Base-by-base conservation (phyloP, 2,113 vertebrate genomes). In the Coracopsis vasa region DNA sequence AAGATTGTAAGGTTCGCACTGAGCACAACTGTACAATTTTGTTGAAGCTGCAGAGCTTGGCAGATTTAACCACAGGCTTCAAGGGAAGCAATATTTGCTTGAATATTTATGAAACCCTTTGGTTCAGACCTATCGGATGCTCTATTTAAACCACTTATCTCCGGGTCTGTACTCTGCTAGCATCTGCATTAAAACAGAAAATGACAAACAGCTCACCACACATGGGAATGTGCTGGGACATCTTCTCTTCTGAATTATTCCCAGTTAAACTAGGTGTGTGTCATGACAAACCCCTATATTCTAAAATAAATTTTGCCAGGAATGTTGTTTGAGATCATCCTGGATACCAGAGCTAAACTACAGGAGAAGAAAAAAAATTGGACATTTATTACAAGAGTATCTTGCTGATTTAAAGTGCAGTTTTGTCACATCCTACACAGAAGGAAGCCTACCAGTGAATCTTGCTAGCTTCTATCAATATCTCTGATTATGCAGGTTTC, bases 101-200 rank as follows among this genome's bases (percentile, higher is more conserved):
- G 75, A 92, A 42, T 78, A 91, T 88, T 95, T 85, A 87, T 67
- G 31, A 77, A 78, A 67, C 9, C 53, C 54, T 64, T 39, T 69
- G 29, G 16, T 83, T 89, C 50, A 80, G 58, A 77, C 35, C 79
- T 71, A 75, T 42, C 48, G 42, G 62, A 91, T 47, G 85, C 19
- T 33, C 74, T 74, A 42, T 66, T 93, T 80, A 90, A 95, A 88
- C 64, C 70, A 64, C 45, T 93, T 88, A 53, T 83, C 67, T 88
- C 53, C 31, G 73, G 37, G 10, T 91, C 77, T 80, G 27, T 70
- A 42, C 78, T 87, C 64, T 73, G 45, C 64, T 71, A 50, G 39
- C 60, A 85, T 29, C 70, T 92, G 35, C 62, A 87, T 90, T 87
- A 58, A 70, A 73, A 54, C 31, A 91, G 78, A 47, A 93, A 79